phyloP scores from a whole-genome alignment of 2,797 vertebrate genomes.

The Kryptolebias ocellatus region DNA sequence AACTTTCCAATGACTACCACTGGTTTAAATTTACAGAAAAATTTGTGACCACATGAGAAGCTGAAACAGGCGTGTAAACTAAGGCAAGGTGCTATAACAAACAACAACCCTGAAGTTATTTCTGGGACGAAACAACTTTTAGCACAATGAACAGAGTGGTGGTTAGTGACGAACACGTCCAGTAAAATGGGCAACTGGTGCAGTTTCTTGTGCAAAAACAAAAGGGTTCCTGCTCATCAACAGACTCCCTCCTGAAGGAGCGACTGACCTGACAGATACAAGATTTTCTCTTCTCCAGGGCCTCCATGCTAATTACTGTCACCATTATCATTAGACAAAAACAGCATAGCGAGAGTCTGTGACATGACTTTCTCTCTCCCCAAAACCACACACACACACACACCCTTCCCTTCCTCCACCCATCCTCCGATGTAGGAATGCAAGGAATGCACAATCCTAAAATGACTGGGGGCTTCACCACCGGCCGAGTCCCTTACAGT shows the following conservation, averaged over 20 bases:
- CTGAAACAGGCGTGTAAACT: no score
- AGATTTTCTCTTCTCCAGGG: not conserved
- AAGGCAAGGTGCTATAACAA: no score
- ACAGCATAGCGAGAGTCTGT: slow-evolving; percentile 24
- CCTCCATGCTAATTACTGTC: slow-evolving; percentile 1
- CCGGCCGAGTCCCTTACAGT: slow-evolving; percentile 13
- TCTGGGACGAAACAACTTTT: slow-evolving; percentile 7
- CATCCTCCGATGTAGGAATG: slow-evolving; percentile 62
- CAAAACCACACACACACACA: not conserved
- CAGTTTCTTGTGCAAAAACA: no score
- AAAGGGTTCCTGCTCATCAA: no score
- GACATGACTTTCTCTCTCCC: slow-evolving; percentile 25
- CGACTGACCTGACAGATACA: not conserved
- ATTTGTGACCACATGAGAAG: no score
- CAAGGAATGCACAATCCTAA: slow-evolving; percentile 63
- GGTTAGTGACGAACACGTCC: slow-evolving; percentile 22
- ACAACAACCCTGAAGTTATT: no score
- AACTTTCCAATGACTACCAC: no score
- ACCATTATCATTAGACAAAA: slow-evolving; percentile 40
- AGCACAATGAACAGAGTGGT: slow-evolving; percentile 17
- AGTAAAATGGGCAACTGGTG: not conserved
- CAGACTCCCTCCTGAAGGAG: no score
- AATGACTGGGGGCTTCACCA: slow-evolving; percentile 43
- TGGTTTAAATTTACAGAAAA: no score
- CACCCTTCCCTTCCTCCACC: slow-evolving; percentile 53